Base-by-base conservation (phyloP, 2,797 vertebrate genomes). In the Sebastes aleutianus region DNA sequence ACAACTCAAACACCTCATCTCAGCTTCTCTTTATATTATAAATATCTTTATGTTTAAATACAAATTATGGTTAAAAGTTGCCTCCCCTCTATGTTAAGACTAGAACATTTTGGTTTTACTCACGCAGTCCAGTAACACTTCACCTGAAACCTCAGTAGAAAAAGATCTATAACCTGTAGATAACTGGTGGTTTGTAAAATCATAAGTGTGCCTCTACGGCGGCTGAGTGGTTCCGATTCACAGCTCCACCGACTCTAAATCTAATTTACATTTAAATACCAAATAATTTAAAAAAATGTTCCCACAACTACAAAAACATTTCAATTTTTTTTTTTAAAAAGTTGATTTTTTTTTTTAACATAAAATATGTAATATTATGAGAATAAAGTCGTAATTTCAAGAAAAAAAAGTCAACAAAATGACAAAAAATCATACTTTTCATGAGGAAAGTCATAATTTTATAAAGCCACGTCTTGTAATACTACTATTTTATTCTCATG, bases 21-120 rank as follows among this genome's bases (percentile, higher is more conserved):
- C 94, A 94, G 95, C 95, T 95, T 93, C 94, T 95, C 93, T 94
- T 92, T 96, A 95, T 79, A 86, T 88, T 73, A 97, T 97, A 97
- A 97, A 97, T 97, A 97, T 71, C 67, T 90, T 63, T 8, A 70
- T 73, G 95, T 96, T 97, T 95, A 96, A 97, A 97, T 97, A 96
- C 93, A 96, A 93, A 92, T 91, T 85, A 87, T 90, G 88, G 74
- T 70, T 76, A 78, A 80, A 82, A 66, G 43, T 31, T 0, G n/a
- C 69, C 34, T 81, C 69, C 66, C 78, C 78, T 85, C 69, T 31
- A 36, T 6, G 20, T 65, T 77, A 74, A 83, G 66, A 88, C 68
- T 26, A 57, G 0, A 80, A 54, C 47, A 56, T 81, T 79, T 89
- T 79, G 79, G 76, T 86, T 82, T 84, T 22, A 47, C 26, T 78